Evolutionary conservation across 2,888 invertebrate genomes (phyloP), one percentile per base, ranked within the genome.

Genomic region (Drosophila demipolita): DNA sequence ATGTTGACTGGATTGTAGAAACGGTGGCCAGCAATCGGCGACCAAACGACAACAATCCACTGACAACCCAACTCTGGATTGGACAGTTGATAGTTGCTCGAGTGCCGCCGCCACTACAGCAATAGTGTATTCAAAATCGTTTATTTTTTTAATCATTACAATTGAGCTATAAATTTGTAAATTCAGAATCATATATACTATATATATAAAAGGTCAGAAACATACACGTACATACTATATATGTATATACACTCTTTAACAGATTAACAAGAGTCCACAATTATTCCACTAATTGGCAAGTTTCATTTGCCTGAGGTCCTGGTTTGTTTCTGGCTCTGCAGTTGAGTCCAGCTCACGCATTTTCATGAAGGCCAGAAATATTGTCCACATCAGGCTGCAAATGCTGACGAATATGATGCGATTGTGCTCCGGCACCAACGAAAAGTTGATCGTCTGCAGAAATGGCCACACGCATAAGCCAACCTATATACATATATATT

Each of bases 331-430:
- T 9, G 12, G n/a, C 1, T 23, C 45, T 15, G 32, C 6, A 17
- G 36, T 15, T 45, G 23, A 45, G n/a, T 15, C 17, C 35, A 45
- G 0, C 94, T 93, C 17, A 2, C 45, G 72, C 73, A 95, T 95
- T 92, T 97, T 96, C 95, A 97, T 95, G 83, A 96, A 96, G 0
- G 97, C 96, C 80, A 97, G 93, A 91, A 96, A 97, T 20, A 95
- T 95, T 0, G 96, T 96, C 96, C 96, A 97, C 45, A 96, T 91
- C 62, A 96, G 95, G 90, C 96, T 96, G 68, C 96, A 96, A 1
- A 94, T 91, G 82, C 96, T 96, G 0, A 96, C 95, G 82, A 96
- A 96, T 3, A 96, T 94, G 0, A 97, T 95, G 57, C 96, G 94
- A 90, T 97, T 96, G 83, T 94, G 95, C 88, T 96, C 96, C 1